Conservation (phyloP, 2,113 vertebrate genomes). For the Hemibagrus wyckioides region DNA sequence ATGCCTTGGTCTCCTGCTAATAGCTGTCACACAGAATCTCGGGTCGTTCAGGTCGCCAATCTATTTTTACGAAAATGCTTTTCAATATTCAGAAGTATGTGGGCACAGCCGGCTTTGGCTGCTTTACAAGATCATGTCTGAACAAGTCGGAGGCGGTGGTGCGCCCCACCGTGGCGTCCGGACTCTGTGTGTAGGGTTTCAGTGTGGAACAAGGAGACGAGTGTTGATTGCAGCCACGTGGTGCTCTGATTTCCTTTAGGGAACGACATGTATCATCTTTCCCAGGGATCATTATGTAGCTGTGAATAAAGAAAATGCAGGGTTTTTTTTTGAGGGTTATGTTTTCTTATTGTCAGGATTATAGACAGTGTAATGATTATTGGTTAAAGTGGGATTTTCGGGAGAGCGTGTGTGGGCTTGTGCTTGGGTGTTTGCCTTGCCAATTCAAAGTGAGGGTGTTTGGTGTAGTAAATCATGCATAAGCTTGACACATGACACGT, state of each 20-base stretch:
- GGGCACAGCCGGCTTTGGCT: slow-evolving; percentile 40
- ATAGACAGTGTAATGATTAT: slow-evolving; percentile 9
- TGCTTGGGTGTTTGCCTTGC: slow-evolving; percentile 6
- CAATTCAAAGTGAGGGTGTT: not conserved
- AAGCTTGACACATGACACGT: slow-evolving; percentile 29
- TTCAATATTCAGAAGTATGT: slow-evolving; percentile 60
- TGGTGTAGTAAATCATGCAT: slow-evolving; percentile 3
- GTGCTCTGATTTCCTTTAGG: slow-evolving; percentile 1
- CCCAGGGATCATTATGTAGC: not conserved
- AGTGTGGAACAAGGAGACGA: slow-evolving; percentile 38
- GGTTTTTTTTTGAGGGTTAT: not conserved
- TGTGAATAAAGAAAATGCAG: not conserved
- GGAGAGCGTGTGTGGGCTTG: not conserved
- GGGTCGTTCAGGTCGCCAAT: not conserved
- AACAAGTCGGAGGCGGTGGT: not conserved
- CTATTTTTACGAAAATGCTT: slow-evolving; percentile 61
- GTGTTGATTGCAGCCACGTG: not conserved
- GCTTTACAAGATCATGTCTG: not conserved
- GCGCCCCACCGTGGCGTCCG: not conserved
- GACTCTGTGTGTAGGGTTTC: not conserved
- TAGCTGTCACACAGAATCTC: slow-evolving; percentile 3
- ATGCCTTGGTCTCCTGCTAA: not conserved
- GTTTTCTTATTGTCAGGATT: not conserved
- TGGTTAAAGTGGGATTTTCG: not conserved
- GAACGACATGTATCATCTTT: not conserved